Evolutionary conservation across 2,888 invertebrate species (phyloP).

Genomic region (Argynnis bischoffii): DNA sequence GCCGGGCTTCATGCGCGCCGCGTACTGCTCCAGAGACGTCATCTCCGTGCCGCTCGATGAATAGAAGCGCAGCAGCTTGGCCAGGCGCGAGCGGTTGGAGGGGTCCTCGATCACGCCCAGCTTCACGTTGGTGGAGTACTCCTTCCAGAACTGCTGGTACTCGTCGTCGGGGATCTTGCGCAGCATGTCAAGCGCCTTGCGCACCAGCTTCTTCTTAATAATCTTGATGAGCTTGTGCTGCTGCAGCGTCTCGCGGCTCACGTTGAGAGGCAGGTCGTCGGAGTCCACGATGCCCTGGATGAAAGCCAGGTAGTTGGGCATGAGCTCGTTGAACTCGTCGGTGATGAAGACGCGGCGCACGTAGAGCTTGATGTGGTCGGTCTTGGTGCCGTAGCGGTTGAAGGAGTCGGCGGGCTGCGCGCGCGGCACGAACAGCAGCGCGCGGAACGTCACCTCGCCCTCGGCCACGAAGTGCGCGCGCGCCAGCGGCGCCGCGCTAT

Average conservation of each 20-base stretch:
- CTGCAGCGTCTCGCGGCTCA: conserved; percentile 98
- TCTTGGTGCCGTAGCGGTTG: conserved; percentile 96
- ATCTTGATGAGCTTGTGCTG: conserved; percentile 99
- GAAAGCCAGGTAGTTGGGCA: conserved; percentile 98
- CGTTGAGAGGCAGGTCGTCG: conserved; percentile 98
- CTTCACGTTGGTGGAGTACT: conserved; percentile 98
- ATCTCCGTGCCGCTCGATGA: conserved; percentile 87
- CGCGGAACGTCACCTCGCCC: conserved; percentile 99
- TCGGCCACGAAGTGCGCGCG: conserved; percentile 97
- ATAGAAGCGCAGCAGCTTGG: conserved; percentile 95
- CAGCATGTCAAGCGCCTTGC: conserved; percentile 98
- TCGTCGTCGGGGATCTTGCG: conserved; percentile 96
- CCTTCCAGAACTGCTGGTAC: conserved; percentile 98
- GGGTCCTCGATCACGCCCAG: conserved; percentile 99
- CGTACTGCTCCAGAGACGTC: conserved; percentile 93
- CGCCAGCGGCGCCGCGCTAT: conserved; percentile 90
- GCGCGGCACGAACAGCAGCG: conserved; percentile 96
- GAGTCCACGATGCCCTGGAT: conserved; percentile 99
- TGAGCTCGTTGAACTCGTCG: conserved; percentile 99
- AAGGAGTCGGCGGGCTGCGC: conserved; percentile 96
- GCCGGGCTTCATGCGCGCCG: conserved; percentile 95
- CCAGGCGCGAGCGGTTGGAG: conserved; percentile 96
- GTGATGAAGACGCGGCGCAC: conserved; percentile 99
- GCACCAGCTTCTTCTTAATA: conserved; percentile 98
- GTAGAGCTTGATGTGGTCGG: conserved; percentile 97